phyloP scores from a whole-genome alignment of 2,888 invertebrate species.

The Calephelis perditalis region DNA sequence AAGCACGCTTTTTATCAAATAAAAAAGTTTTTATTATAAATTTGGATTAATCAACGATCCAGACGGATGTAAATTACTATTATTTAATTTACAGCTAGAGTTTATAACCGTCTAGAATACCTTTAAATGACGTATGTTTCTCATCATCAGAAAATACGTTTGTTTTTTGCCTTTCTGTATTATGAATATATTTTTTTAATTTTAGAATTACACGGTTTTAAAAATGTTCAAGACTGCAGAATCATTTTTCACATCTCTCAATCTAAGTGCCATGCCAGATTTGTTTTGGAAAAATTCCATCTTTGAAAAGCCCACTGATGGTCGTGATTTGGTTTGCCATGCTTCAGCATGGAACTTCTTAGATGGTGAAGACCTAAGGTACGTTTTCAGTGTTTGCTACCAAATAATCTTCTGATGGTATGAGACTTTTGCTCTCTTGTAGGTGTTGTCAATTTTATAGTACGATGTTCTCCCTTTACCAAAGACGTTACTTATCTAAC shows the following conservation, averaged over 20 bases:
- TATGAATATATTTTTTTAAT: not conserved
- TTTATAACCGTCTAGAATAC: no score
- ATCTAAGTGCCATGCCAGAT: conserved; percentile 86
- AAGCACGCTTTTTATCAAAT: no score
- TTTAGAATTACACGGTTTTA: conserved; percentile 83
- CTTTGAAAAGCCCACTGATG: conserved; percentile 86
- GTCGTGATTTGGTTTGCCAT: conserved; percentile 87
- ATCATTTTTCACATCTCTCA: conserved; percentile 89
- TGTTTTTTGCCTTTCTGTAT: not conserved
- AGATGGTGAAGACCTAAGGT: conserved; percentile 89
- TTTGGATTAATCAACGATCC: no score
- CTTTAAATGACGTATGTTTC: no score
- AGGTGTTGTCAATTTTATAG: no score
- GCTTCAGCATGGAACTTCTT: conserved; percentile 95
- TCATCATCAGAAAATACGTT: not conserved
- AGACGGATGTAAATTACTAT: no score
- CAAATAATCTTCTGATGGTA: no score
- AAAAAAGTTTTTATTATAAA: no score
- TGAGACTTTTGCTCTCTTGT: no score
- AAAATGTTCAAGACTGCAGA: conserved; percentile 91
- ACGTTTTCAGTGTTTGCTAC: conserved; percentile 9
- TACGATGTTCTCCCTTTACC: no score
- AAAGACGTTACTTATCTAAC: no score
- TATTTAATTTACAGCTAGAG: no score
- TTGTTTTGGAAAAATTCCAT: conserved; percentile 92